Evolutionary conservation across 2,113 vertebrate species (phyloP), one percentile per base, ranked within the genome.

Genomic region (Jacana jacana): DNA sequence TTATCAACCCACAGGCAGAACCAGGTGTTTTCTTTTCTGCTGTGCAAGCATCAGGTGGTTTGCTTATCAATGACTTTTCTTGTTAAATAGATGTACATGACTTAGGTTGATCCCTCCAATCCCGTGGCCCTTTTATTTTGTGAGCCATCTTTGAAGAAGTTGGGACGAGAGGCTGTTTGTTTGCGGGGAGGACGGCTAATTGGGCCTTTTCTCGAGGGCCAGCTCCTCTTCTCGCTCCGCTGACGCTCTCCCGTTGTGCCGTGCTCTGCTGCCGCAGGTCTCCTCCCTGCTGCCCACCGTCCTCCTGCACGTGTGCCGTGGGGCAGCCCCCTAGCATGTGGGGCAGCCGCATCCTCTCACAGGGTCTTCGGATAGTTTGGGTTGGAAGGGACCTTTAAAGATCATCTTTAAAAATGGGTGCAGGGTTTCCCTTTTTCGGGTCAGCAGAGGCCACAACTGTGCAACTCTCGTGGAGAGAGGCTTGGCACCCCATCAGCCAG

Each of bases 1-100:
- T 98, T 97, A 95, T 97, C 97, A 97, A 95, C 84, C 97, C 92
- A 92, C 89, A 96, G 98, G 95, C 97, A 96, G 93, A 89, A 94
- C 96, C 97, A 97, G 98, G 98, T 97, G 97, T 96, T 97, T 97
- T 95, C 89, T 96, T 96, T 97, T 96, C 96, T 94, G 81, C 94
- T 77, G 63, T 51, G 91, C 84, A 54, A 95, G 96, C 97, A 94
- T 96, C 97, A 97, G 98, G 97, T 97, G 96, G 95, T 89, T 96
- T 71, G 91, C 93, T 97, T 91, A 94, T 97, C 97, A 95, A 89
- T 86, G 93, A 86, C 33, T 71, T 90, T 95, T 92, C 95, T 98
- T 95, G 96, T 97, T 95, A 97, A 95, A 81, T 28, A 83, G 95
- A 86, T 91, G 96, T 79, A 90, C 91, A 78, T 78, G 93, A 90